Conservation (phyloP, 2,888 invertebrate genomes). For the Chalcosyrphus nemorum region DNA sequence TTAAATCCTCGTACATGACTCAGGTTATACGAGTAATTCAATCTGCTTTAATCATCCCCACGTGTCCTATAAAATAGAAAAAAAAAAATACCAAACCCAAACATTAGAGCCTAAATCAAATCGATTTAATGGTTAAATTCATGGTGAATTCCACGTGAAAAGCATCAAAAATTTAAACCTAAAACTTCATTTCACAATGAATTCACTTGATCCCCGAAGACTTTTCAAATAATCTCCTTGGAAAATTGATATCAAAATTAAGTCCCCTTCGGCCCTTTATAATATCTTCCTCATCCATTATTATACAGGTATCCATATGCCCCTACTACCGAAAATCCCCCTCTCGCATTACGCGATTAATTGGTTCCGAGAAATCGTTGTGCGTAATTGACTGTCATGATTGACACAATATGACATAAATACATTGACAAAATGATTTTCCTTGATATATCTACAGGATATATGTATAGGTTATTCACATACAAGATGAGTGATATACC, state of each 20-base stretch:
- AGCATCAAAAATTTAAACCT: constrained; percentile 3
- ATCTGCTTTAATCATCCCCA: neutral
- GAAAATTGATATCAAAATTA: constrained; percentile 49
- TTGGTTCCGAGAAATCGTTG: constrained; percentile 33
- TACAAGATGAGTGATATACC: neutral
- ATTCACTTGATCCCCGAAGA: constrained; percentile 11
- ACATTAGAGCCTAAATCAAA: neutral
- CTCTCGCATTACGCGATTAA: constrained; percentile 41
- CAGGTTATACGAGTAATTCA: too few species aligned
- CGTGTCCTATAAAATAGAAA: neutral
- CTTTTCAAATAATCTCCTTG: constrained; percentile 27
- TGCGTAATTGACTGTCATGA: constrained; percentile 54
- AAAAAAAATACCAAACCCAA: neutral
- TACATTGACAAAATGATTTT: constrained; percentile 35
- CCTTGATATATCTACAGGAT: too few species aligned
- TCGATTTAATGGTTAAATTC: neutral
- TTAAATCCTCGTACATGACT: too few species aligned
- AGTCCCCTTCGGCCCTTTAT: neutral
- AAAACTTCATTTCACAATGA: constrained; percentile 18
- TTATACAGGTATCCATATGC: neutral
- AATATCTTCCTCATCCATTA: constrained; percentile 6
- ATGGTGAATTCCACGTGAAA: constrained; percentile 6
- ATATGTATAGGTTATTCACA: neutral
- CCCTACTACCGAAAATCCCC: neutral
- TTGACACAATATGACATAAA: constrained; percentile 25